Evolutionary conservation across 2,113 vertebrate genomes (phyloP), one percentile per base, ranked within the genome.

Genomic region (Scalopus aquaticus): DNA sequence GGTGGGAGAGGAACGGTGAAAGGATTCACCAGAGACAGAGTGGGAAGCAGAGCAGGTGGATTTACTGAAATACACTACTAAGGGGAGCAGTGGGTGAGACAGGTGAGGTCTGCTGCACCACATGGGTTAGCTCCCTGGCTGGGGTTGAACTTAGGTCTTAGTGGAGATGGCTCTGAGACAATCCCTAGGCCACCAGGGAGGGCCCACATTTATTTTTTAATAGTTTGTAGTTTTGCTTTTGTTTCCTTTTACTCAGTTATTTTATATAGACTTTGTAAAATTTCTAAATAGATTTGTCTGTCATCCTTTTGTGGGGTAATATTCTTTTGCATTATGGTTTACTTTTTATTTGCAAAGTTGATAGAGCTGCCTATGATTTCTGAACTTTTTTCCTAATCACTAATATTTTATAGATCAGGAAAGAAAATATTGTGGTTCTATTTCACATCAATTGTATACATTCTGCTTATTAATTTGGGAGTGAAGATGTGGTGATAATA

Each of bases 341-440:
- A 35, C 6, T 24, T 89, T 92, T 69, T 54, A 51, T 70, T 82
- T 82, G 26, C 56, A 70, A 88, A 93, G 58, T 69, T 89, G 60
- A 24, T 89, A 42, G 22, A 80, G 73, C 37, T 70, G 56, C 32
- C 79, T 22, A 15, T 46, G 46, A 85, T 94, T 88, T 83, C 70
- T 83, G 73, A 60, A 88, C 6, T 44, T 44, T 92, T 85, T 86
- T 60, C 6, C 22, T 62, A 93, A 30, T 20, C 4, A 10, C 26
- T 72, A 39, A 46, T 73, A n/a, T 51, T 94, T 89, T 80, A 44
- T 60, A 62, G 15, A n/a, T 84, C 11, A 69, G 17, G 56, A 79
- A 89, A 94, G 42, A 80, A 84, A 76, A 74, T 83, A 44, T 7
- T 77, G 11, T 76, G 30, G 56, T 95, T 65, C 81, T 88, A 81